Evolutionary conservation across 2,888 invertebrate species (phyloP), one percentile per base, ranked within the genome.

Genomic region (Meghimatium bilineatum): DNA sequence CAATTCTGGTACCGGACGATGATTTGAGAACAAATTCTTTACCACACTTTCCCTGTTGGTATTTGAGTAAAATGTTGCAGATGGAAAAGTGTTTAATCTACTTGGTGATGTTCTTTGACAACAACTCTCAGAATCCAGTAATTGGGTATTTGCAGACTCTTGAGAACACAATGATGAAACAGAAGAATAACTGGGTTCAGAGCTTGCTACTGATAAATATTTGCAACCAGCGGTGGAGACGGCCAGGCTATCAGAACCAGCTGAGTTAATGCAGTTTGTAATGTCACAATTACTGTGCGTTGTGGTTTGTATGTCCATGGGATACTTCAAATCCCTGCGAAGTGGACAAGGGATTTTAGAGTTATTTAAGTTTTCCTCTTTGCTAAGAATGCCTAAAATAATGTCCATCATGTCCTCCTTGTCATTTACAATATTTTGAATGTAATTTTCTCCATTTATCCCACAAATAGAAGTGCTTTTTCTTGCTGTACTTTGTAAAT

Each of bases 311-410:
- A 52, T 6, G 32, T 23, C 52, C 32, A 0, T 32, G 32, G 74
- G 52, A 32, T 1, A 52, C 23, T 32, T 32, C 74, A 52, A 6
- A 52, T 52, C 32, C 26, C 34, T 23, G 23, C 23, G 32, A 0
- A 34, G 23, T 20, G 49, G 52, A 32, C 52, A 52, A 34, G 52
- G 5, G 6, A 74, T 29, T 34, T 52, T 74, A 74, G 29, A 5
- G 32, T 32, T 74, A 72, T 44, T 20, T 29, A 72, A 17, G 29
- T 67, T 78, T 20, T 29, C 75, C 29, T 69, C 72, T 49, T 32
- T 77, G 63, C n/a, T 78, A 60, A 75, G 75, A 69, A 66, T 81
- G 80, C 29, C 80, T 85, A 34, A 72, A 36, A 44, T 29, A 38
- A 60, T 29, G 38, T 63, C 56, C 44, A 23, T n/a, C 23, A 67